Base-by-base conservation (phyloP, 2,797 vertebrate species). In the Carduelis carduelis region DNA sequence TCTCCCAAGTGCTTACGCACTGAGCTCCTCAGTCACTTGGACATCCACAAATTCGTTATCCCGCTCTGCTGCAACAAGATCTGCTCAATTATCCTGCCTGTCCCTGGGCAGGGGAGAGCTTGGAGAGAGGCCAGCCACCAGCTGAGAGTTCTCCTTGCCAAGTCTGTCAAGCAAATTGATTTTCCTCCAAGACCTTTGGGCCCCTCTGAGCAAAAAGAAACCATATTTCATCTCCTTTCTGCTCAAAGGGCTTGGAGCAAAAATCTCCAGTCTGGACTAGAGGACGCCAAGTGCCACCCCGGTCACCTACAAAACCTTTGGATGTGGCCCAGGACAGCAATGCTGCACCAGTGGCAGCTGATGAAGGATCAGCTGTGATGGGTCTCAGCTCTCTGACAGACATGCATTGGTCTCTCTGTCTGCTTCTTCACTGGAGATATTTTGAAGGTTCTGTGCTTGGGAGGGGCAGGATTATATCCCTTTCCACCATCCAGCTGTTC, bases 111-210 rank as follows among this genome's bases (percentile, higher is more conserved):
- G 39, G 34, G 39, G 72, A 47, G 50, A 89, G 68, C 57, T 78
- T 95, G 90, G 93, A 89, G 11, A 47, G 22, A 61, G 43, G 83
- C 95, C 95, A 97, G 74, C 39, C 57, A 81, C 88, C 90, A 96
- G 93, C 92, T 85, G 92, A 96, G 89, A 61, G 57, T n/a, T 77
- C 47, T 85, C 47, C 55, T 83, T 77, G 92, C 92, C 89, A 96
- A 89, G 53, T 78, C 90, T 88, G 90, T 95, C 95, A 93, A 77
- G 74, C 39, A 90, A 93, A 96, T 76, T 90, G 81, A 95, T 93
- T 95, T 96, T 95, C 32, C 77, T 95, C 50, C 65, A 90, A 91
- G 85, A 88, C 59, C 89, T 92, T 69, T 87, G 74, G 55, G 70
- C 21, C 52, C 26, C 44, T 88, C 72, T 68, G 61, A 90, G 74